Evolutionary conservation across 2,888 invertebrate species (phyloP), one percentile per base, ranked within the genome.

Genomic region (Phasia obesa): DNA sequence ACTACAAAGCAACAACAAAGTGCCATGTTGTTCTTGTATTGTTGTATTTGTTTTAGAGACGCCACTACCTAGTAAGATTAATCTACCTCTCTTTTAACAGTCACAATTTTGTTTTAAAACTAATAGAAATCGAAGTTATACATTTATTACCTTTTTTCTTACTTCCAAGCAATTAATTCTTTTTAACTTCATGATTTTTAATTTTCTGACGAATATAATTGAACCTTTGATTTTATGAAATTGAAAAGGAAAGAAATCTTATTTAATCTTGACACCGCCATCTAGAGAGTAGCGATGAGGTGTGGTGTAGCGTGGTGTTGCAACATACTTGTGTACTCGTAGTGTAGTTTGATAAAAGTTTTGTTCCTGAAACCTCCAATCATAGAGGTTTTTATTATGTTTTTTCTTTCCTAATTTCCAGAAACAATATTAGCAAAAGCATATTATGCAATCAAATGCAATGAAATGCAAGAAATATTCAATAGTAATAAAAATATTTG

Each of bases 201-300:
- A 47, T 65, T 65, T 65, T 38, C 23, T 38, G 49, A 74, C 53
- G 47, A 65, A 35, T 65, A 55, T 60, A 74, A 65, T 19, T 55
- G 35, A 35, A 27, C 27, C 7, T 11, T n/a, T n/a, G n/a, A 49
- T 21, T 49, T 9, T 47, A 4, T 3, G 11, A 31, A 31, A 11
- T 35, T 35, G 9, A 35, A 35, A 35, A 11, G 3, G 11, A 60
- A 35, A 44, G 51, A 62, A 62, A 31, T 47, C 23, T 57, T 60
- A 44, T 79, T 65, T 60, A 73, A 82, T 82, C 77, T 82, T 82
- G 62, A 82, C 77, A 77, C 62, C 73, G 49, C 5, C 71, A 77
- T 81, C 67, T 76, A 71, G 73, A 47, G 19, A 69, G 38, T 13
- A 13, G 27, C 51, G 23, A 31, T 31, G 49, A n/a, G 38, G 47